These are phyloP conservation scores for Drosophila maculinotata DNA, from an alignment of 2,888 invertebrate species.

Conservation along the genomic window DNA sequence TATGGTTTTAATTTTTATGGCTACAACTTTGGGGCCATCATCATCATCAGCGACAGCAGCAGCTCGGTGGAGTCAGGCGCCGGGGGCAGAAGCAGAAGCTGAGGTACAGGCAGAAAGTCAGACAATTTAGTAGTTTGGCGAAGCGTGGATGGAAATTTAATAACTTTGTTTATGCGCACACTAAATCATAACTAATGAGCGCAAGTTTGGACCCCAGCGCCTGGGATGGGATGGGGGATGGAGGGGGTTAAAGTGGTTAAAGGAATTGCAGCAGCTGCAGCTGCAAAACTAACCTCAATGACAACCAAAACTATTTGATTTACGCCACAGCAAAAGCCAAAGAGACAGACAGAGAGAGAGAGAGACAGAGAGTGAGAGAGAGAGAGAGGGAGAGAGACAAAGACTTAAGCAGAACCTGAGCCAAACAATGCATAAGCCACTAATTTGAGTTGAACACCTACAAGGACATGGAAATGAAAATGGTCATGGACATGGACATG, in stretches of 20 bases:
- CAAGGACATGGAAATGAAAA: slow-evolving; percentile 40
- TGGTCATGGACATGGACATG: slow-evolving; percentile 21
- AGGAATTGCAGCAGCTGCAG: slow-evolving; percentile 48
- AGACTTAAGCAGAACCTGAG: slow-evolving; percentile 7
- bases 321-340: slow-evolving; percentile 13
- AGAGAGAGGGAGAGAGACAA: background rate
- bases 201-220: slow-evolving; percentile 38
- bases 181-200: slow-evolving; percentile 81
- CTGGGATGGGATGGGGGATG: slow-evolving; percentile 12
- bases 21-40: slow-evolving; percentile 73
- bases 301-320: slow-evolving; percentile 67
- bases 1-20: slow-evolving; percentile 81
- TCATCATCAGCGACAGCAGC: slow-evolving; percentile 29
- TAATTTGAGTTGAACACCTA: slow-evolving; percentile 76
- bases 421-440: slow-evolving; percentile 62
- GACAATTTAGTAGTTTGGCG: slow-evolving; percentile 79
- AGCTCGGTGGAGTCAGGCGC: slow-evolving; percentile 1
- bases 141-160: slow-evolving; percentile 80
- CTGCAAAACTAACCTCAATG: slow-evolving; percentile 53
- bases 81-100: background rate
- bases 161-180: slow-evolving; percentile 80
- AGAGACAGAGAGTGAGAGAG: slow-evolving; percentile 1
- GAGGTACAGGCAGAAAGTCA: slow-evolving; percentile 42
- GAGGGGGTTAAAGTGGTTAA: background rate
- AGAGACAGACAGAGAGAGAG: slow-evolving; percentile 1